Evolutionary conservation across 2,797 vertebrate species (phyloP).

Genomic region (Phataginus tetradactyla): DNA sequence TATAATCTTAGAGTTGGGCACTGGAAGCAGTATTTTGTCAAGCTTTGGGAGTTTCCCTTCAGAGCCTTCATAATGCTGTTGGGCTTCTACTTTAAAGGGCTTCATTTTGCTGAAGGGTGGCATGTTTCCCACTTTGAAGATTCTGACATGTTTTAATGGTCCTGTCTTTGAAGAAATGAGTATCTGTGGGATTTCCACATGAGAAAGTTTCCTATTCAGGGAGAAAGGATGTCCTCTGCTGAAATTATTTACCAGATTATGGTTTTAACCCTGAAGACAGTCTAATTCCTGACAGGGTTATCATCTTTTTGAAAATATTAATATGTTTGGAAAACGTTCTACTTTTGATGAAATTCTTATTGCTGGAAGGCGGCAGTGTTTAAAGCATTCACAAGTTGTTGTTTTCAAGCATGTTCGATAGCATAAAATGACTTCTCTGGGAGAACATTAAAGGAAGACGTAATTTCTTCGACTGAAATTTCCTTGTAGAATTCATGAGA

Average conservation of each 20-base stretch:
- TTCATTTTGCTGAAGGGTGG: conserved; percentile 87
- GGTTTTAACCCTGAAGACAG: conserved; percentile 84
- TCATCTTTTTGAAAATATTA: conserved; percentile 87
- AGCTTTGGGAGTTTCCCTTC: conserved; percentile 83
- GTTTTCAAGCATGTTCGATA: conserved; percentile 62
- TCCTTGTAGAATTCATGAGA: conserved; percentile 39
- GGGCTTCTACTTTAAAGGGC: conserved; percentile 87
- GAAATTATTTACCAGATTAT: conserved; percentile 87
- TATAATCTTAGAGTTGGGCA: conserved; percentile 79
- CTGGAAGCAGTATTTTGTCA: conserved; percentile 82
- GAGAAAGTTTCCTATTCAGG: conserved; percentile 75
- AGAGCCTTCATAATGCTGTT: conserved; percentile 83
- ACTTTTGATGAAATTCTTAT: conserved; percentile 84
- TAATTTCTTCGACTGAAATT: conserved; percentile 29
- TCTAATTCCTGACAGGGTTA: conserved; percentile 82
- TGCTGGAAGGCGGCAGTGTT: conserved; percentile 80
- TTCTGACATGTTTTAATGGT: conserved; percentile 87
- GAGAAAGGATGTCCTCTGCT: conserved; percentile 81
- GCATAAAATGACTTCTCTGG: conserved; percentile 15
- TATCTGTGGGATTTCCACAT: conserved; percentile 85
- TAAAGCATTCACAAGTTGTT: conserved; percentile 76
- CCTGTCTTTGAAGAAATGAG: conserved; percentile 87
- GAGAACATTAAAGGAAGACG: conserved; percentile 57
- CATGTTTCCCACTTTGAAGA: conserved; percentile 87
- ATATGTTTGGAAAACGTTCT: conserved; percentile 83